Conservation (phyloP, 2,888 invertebrate species). For the Nineta flava region DNA sequence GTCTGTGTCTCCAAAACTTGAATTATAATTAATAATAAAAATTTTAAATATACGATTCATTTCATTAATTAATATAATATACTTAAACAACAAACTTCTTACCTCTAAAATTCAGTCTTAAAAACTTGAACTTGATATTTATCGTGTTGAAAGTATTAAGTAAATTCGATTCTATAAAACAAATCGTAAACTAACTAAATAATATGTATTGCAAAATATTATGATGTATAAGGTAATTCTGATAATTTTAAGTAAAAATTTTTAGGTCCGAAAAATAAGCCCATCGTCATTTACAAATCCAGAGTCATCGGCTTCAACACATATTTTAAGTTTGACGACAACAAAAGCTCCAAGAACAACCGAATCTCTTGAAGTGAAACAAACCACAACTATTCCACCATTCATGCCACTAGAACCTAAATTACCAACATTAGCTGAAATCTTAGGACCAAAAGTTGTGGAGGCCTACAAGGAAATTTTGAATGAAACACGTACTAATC, state of each 20-base stretch:
- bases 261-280: not conserved
- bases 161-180: no score
- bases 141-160: no score
- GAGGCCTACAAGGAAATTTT: constrained; percentile 40
- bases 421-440: constrained; percentile 41
- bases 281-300: not conserved
- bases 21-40: no score
- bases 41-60: no score
- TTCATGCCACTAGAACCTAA: constrained; percentile 29
- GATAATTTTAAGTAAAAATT: not conserved
- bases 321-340: constrained; percentile 13
- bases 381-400: constrained; percentile 36
- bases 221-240: no score
- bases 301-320: not conserved
- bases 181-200: no score
- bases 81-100: no score
- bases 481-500: constrained; percentile 33
- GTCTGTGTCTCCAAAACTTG: no score
- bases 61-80: no score
- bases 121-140: no score
- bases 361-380: constrained; percentile 32
- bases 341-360: constrained; percentile 13
- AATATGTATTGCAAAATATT: no score
- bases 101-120: no score
- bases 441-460: constrained; percentile 43